Percentiles rank a stretch among this genome's conserved stretches.
Conservation (phyloP, 2,797 vertebrate species). For the Craterocephalus amniculus region DNA sequence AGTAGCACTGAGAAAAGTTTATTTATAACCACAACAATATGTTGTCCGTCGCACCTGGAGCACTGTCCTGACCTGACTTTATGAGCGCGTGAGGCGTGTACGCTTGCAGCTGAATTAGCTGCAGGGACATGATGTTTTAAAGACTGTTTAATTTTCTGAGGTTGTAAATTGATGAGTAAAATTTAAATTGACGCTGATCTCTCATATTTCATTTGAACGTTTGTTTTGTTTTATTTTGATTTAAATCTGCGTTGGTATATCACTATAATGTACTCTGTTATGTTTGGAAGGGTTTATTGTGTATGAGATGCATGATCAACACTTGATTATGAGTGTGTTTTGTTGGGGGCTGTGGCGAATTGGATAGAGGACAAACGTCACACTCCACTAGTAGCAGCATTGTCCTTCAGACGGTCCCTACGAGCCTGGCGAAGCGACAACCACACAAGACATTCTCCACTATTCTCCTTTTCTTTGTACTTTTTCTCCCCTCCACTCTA, state of each 20-base stretch:
- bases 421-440: constrained; percentile 73
- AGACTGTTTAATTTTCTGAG: constrained; percentile 2
- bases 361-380: constrained; percentile 77
- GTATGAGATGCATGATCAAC: constrained; percentile 66
- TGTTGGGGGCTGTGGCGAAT: constrained; percentile 73
- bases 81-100: neutral
- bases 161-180: constrained; percentile 12
- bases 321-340: constrained; percentile 74
- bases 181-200: constrained; percentile 14
- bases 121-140: neutral
- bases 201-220: constrained; percentile 39
- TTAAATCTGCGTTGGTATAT: constrained; percentile 32
- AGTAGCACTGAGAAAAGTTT: neutral
- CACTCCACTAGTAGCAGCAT: constrained; percentile 76
- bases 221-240: too few species aligned
- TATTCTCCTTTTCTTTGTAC: constrained; percentile 61
- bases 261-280: constrained; percentile 39
- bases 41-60: constrained; percentile 28
- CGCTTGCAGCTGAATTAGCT: neutral
- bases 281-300: constrained; percentile 49
- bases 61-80: constrained; percentile 14
- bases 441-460: constrained; percentile 71
- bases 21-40: constrained; percentile 7
- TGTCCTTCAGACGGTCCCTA: constrained; percentile 79
- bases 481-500: constrained; percentile 39